Base-by-base conservation (phyloP, 2,113 vertebrate species). In the Lamprotornis superbus region DNA sequence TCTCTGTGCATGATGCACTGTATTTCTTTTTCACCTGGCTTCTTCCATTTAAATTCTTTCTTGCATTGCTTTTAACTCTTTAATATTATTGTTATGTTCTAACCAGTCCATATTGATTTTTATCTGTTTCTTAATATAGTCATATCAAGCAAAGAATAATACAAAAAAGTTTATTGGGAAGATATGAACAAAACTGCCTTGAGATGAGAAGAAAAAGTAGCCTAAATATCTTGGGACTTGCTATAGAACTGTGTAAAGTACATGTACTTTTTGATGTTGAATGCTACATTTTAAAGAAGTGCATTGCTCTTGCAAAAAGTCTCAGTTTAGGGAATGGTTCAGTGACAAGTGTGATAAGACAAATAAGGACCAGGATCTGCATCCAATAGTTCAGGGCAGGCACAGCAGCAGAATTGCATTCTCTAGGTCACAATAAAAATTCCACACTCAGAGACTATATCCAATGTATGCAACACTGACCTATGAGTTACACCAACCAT, bases 11-110 rank as follows among this genome's bases (percentile, higher is more conserved):
- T 96, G 94, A 95, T 78, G 55, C 77, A 89, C 55, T 78, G 25
- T 87, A 91, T 77, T 91, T 93, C 87, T 81, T 93, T 91, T 94
- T 90, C 68, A 89, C 83, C 85, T 94, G 76, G 44, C 82, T 42
- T 86, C 15, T 88, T 93, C 96, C 64, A 70, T 93, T 92, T 83
- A 83, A 92, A 84, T 73, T 40, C 30, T 81, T 93, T 71, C 46
- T 52, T 52, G 56, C 27, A 20, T 59, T 71, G 28, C 18, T 73
- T 94, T 95, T 89, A 75, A 73, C n/a, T 93, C 65, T 55, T 85
- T 59, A 40, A 84, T 33, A 35, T 74, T 88, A 31, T 59, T 60
- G 12, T 40, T 83, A 19, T 52, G 12, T 12, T 90, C 12, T 68
- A 86, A 33, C 10, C 8, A 33, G 22, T 74, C 14, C 31, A 35